Evolutionary conservation across 2,888 invertebrate species (phyloP).

Genomic region (Spisula solida): DNA sequence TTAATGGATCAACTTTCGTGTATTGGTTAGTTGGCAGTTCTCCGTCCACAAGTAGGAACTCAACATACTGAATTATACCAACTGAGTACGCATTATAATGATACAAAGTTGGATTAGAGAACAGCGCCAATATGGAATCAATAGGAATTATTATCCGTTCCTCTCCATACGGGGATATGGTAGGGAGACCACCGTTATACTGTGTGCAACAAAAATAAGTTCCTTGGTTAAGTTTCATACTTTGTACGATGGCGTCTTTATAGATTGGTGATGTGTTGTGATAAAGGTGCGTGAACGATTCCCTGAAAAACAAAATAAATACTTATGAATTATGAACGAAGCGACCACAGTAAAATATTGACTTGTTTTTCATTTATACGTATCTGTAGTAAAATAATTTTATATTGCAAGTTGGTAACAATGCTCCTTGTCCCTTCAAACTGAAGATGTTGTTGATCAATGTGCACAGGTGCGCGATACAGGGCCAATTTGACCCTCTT

Average conservation of each 20-base stretch:
- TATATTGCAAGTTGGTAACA: too few relatives aligned
- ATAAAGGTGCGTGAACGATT: background rate
- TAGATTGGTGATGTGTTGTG: background rate
- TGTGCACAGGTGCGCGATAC: too few relatives aligned
- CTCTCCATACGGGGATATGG: background rate
- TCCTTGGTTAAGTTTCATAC: background rate
- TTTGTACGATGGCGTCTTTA: background rate
- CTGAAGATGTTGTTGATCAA: too few relatives aligned
- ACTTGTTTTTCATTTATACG: too few relatives aligned
- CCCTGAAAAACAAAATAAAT: background rate
- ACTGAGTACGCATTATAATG: background rate
- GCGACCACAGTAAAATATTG: too few relatives aligned
- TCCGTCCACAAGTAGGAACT: background rate
- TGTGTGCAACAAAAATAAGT: background rate
- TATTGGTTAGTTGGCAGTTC: background rate
- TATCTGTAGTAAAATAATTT: too few relatives aligned
- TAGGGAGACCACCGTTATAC: background rate
- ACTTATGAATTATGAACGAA: too few relatives aligned
- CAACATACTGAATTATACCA: background rate
- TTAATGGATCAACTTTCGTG: background rate
- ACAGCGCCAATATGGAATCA: background rate
- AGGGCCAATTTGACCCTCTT: too few relatives aligned
- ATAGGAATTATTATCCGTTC: background rate
- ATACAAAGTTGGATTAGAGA: background rate
- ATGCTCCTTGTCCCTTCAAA: too few relatives aligned